Percentiles rank a stretch among this genome's conserved stretches.
Conservation (phyloP, 2,888 invertebrate species). For the Sphaeridia pumilis region DNA sequence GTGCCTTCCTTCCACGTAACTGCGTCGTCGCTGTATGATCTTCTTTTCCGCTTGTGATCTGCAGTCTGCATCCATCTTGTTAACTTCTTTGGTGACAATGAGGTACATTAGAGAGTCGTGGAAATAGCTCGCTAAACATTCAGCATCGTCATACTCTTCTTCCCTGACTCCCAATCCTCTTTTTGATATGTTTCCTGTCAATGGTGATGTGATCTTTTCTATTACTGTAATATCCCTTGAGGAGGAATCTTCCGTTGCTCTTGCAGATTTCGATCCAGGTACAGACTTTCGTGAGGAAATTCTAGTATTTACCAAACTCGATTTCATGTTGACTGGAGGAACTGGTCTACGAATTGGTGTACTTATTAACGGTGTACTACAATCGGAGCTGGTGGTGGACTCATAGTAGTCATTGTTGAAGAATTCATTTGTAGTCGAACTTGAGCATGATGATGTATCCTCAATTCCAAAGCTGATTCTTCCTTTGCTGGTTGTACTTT, state of each 20-base stretch:
- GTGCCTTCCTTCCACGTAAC: conserved; percentile 10
- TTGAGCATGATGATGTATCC: conserved; percentile 7
- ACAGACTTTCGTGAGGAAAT: too few species aligned
- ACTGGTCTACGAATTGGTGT: neutral
- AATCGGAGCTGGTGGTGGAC: neutral
- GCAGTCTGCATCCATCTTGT: conserved; percentile 8
- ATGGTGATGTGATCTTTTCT: neutral
- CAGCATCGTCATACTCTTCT: conserved; percentile 18
- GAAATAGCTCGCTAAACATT: neutral
- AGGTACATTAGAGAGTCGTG: conserved; percentile 5
- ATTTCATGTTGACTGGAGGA: neutral
- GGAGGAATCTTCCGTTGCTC: neutral
- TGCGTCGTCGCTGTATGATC: conserved; percentile 4
- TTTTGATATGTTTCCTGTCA: conserved; percentile 3
- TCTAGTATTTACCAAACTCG: too few species aligned
- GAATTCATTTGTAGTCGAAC: conserved; percentile 12
- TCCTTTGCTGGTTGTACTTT: neutral
- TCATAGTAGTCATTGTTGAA: conserved; percentile 14
- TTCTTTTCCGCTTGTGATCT: conserved; percentile 7
- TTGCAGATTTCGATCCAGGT: neutral
- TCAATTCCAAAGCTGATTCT: neutral
- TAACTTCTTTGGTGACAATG: neutral
- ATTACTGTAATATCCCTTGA: too few species aligned
- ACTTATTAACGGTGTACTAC: neutral
- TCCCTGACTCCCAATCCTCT: conserved; percentile 17